A percentile compares a stretch with the other conserved stretches of the same genome.
phyloP scores from a whole-genome alignment of 2,797 vertebrate species.

The Pelochelys cantorii region DNA sequence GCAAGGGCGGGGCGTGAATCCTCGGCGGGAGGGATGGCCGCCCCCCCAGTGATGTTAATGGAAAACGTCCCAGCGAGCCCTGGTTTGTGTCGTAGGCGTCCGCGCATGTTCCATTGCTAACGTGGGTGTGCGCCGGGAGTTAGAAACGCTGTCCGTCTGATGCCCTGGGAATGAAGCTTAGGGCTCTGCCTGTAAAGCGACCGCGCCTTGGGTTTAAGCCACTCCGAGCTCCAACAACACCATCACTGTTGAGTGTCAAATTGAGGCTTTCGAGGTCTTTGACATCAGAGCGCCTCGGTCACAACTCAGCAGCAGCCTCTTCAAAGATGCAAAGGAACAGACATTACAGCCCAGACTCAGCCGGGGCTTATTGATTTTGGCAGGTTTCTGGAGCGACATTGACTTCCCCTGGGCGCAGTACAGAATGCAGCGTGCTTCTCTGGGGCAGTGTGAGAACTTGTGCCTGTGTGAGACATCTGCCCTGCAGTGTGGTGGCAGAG shows the following conservation, averaged over 20 bases:
- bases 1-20: not conserved
- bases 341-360: not conserved
- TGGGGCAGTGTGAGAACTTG: not conserved
- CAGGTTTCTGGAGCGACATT: not conserved
- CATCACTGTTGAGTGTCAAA: not conserved
- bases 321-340: not conserved
- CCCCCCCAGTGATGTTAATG: not conserved
- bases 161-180: not conserved
- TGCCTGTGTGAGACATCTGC: not conserved
- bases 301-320: not conserved
- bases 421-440: not conserved
- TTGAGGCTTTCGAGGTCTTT: not conserved
- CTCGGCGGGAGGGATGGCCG: fast-evolving
- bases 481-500: not conserved
- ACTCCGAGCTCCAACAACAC: not conserved
- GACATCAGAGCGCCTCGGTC: not conserved
- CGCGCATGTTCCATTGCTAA: fast-evolving
- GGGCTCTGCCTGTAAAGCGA: not conserved
- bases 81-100: fast-evolving
- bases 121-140: not conserved
- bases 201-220: not conserved
- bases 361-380: not conserved
- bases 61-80: fast-evolving
- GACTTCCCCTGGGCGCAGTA: not conserved
- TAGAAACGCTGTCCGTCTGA: not conserved